phyloP scores from a whole-genome alignment of 2,797 vertebrate genomes.

The Bufotes viridis region DNA sequence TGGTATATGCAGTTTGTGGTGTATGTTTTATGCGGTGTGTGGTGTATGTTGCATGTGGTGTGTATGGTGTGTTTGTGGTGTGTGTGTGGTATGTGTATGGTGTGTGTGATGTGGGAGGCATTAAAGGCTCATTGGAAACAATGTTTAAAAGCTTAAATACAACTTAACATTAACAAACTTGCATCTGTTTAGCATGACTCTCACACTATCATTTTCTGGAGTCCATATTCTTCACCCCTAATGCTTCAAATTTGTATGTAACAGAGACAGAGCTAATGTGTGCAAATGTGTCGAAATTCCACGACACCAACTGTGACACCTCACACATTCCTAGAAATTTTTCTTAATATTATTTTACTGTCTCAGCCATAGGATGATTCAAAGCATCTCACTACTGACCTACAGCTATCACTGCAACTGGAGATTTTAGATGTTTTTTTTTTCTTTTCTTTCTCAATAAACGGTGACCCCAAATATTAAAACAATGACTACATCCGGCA shows the following conservation, averaged over 20 bases:
- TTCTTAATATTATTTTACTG: background rate
- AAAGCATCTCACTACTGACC: slow-evolving; percentile 31
- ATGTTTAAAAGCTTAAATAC: slow-evolving; percentile 2
- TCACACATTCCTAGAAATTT: slow-evolving; percentile 37
- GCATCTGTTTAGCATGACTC: too few species aligned
- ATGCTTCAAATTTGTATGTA: slow-evolving; percentile 27
- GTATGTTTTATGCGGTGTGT: too few species aligned
- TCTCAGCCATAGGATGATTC: background rate
- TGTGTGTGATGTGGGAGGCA: background rate
- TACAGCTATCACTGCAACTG: slow-evolving; percentile 18
- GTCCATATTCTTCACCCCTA: slow-evolving; percentile 7
- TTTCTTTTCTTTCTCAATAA: background rate
- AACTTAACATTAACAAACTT: background rate
- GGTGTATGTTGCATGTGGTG: too few species aligned
- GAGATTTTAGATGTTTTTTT: slow-evolving; percentile 8
- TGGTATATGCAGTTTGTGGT: too few species aligned
- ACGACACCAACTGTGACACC: slow-evolving; percentile 35
- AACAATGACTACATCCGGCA: slow-evolving; percentile 21
- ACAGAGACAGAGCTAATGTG: slow-evolving; percentile 39
- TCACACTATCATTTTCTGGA: slow-evolving; percentile 4
- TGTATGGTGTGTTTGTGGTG: too few species aligned
- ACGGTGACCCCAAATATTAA: slow-evolving; percentile 8
- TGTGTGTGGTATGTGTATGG: too few species aligned
- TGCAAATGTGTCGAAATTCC: slow-evolving; percentile 32
- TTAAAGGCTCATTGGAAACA: background rate